phyloP scores from a whole-genome alignment of 2,888 invertebrate species.

The Synergus laeviventris region DNA sequence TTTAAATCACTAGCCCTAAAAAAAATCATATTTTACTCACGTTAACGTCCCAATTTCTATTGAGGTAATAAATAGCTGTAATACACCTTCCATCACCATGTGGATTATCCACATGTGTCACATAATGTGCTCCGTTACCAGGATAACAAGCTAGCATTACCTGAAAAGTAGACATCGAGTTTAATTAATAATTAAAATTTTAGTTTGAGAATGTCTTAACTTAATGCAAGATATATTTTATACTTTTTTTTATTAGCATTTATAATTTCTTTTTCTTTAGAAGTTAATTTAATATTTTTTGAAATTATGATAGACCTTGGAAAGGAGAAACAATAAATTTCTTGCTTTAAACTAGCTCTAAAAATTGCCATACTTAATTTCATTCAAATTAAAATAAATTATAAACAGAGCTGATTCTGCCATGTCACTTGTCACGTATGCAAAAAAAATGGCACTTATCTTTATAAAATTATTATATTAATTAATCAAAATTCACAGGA shows the following conservation, averaged over 20 bases:
- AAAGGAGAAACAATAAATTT: no score
- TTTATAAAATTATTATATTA: background rate
- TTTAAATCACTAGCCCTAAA: background rate
- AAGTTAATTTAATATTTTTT: no score
- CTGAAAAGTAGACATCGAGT: constrained; percentile 78
- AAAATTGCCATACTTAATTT: no score
- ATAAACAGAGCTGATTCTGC: background rate
- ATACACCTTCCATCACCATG: constrained; percentile 97
- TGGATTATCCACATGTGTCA: constrained; percentile 98
- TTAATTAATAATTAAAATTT: no score
- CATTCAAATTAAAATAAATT: no score
- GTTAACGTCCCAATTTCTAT: constrained; percentile 93
- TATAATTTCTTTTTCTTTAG: no score
- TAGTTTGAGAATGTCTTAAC: background rate
- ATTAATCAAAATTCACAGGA: background rate
- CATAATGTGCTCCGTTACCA: constrained; percentile 94
- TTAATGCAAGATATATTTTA: no score
- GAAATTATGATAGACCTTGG: no score
- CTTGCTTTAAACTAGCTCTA: no score
- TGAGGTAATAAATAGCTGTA: constrained; percentile 98
- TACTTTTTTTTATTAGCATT: no score
- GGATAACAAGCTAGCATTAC: constrained; percentile 99
- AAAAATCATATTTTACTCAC: constrained; percentile 75
- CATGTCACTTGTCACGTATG: background rate
- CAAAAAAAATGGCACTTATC: background rate